A percentile compares a stretch with the other conserved stretches of the same genome.
Evolutionary conservation across 2,797 vertebrate genomes (phyloP).

Genomic region (Chrosomus eos): DNA sequence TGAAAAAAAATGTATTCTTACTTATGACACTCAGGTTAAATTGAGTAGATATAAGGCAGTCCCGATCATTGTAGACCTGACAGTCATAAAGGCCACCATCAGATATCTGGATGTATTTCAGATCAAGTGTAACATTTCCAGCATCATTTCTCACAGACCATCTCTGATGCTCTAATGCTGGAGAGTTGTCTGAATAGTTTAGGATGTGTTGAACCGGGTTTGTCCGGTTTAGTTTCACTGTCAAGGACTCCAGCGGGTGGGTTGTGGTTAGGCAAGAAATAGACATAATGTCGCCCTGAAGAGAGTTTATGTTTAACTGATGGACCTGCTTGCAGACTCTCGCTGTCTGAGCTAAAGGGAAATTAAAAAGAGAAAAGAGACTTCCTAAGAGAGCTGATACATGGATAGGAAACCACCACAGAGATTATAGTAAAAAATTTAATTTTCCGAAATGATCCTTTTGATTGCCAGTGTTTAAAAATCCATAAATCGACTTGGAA

Average conservation of each 20-base stretch:
- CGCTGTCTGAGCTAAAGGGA: background rate
- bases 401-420: no score
- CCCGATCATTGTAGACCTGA: background rate
- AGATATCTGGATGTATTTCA: background rate
- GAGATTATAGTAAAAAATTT: no score
- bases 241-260: background rate
- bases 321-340: background rate
- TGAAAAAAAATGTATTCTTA: background rate
- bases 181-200: background rate
- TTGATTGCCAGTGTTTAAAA: no score
- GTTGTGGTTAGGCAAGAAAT: slow-evolving; percentile 11
- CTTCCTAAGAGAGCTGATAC: background rate
- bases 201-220: background rate
- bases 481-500: no score
- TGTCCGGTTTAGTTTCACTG: background rate
- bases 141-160: slow-evolving; percentile 17
- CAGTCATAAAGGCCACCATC: background rate
- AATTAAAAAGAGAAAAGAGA: slow-evolving; percentile 7
- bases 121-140: slow-evolving; percentile 10
- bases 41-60: background rate
- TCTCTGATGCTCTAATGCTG: slow-evolving; percentile 6
- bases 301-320: background rate
- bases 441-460: no score
- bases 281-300: background rate
- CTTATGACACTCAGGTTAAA: slow-evolving; percentile 24